A percentile compares a stretch with the other conserved stretches of the same genome.
Conservation (phyloP, 2,888 invertebrate species). For the Dynastes grantii region DNA sequence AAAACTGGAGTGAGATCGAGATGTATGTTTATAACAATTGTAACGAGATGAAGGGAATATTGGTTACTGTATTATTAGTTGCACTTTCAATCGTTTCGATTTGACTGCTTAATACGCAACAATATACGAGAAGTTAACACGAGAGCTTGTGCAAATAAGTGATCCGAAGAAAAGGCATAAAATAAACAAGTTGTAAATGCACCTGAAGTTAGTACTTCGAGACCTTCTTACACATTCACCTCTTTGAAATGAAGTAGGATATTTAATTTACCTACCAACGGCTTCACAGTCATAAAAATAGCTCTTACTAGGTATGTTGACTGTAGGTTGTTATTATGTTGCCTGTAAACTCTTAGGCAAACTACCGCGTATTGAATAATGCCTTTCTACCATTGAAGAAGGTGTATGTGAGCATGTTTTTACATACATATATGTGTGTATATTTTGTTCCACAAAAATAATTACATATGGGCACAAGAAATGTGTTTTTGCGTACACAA, state of each 20-base stretch:
- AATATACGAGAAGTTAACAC: neutral
- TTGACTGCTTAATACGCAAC: neutral
- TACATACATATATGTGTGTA: too few species aligned
- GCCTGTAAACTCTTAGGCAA: neutral
- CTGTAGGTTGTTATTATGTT: slow-evolving; percentile 1
- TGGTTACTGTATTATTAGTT: neutral
- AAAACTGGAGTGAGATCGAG: too few species aligned
- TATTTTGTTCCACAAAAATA: too few species aligned
- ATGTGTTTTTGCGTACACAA: too few species aligned
- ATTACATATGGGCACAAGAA: too few species aligned
- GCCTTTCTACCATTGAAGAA: too few species aligned
- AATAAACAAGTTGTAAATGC: slow-evolving; percentile 18
- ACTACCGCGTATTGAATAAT: too few species aligned
- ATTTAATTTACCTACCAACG: slow-evolving; percentile 9
- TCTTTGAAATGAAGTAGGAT: neutral
- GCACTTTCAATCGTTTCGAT: neutral
- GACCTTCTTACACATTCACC: neutral
- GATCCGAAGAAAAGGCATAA: slow-evolving; percentile 12
- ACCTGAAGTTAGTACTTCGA: neutral
- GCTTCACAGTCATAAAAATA: neutral
- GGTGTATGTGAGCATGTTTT: too few species aligned
- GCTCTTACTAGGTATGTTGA: neutral
- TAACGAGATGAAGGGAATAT: neutral
- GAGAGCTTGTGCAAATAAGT: slow-evolving; percentile 12
- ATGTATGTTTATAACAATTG: neutral